These are phyloP conservation scores for Pandion haliaetus DNA, from an alignment of 2,113 vertebrate genomes.

Conservation along the genomic window DNA sequence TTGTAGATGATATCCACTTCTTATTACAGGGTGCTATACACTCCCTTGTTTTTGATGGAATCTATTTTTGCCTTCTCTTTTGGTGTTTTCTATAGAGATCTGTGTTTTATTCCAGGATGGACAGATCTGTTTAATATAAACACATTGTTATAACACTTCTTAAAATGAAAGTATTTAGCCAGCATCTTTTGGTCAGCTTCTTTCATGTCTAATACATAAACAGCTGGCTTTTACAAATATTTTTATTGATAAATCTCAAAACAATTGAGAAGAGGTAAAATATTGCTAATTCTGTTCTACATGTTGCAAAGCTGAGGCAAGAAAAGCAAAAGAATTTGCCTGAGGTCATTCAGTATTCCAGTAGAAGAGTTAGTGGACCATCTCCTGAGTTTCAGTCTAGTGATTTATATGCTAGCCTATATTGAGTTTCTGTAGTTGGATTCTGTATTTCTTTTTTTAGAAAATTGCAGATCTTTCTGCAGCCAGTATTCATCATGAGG, in stretches of 20 bases:
- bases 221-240: background rate
- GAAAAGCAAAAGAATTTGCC: background rate
- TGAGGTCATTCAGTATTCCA: background rate
- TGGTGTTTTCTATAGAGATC: background rate
- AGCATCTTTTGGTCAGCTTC: background rate
- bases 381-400: background rate
- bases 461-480: constrained; percentile 10
- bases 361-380: background rate
- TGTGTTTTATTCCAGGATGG: background rate
- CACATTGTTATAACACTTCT: background rate
- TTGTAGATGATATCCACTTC: background rate
- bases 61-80: background rate
- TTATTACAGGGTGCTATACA: background rate
- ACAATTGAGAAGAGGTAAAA: background rate
- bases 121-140: background rate
- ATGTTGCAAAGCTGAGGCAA: background rate
- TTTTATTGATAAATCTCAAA: background rate
- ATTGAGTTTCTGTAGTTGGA: constrained; percentile 12
- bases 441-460: constrained; percentile 18
- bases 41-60: background rate
- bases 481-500: constrained; percentile 5
- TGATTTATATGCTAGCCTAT: background rate
- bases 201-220: background rate
- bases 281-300: background rate
- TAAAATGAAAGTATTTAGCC: background rate